A percentile compares a stretch with the other conserved stretches of the same genome.
Conservation (phyloP, 2,888 invertebrate genomes). For the Leptinotarsa haldemani region DNA sequence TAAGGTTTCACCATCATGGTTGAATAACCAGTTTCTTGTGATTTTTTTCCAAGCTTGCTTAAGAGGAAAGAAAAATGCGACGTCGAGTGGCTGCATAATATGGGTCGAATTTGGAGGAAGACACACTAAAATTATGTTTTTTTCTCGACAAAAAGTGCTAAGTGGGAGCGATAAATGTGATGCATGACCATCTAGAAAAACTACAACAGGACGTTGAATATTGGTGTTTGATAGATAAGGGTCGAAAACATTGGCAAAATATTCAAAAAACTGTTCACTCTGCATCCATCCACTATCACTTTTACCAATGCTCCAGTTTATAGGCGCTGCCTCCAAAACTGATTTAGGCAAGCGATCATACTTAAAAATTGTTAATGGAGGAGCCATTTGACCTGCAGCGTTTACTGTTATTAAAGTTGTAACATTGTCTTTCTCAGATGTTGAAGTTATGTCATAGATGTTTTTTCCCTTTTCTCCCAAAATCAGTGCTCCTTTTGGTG, state of each 20-base stretch:
- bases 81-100: not conserved
- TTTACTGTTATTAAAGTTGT: not conserved
- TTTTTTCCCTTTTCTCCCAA: not conserved
- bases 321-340: no score
- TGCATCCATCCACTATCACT: no score
- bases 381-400: not conserved
- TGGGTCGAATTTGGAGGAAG: no score
- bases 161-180: not conserved
- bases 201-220: not conserved
- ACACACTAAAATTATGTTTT: not conserved
- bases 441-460: not conserved
- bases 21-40: no score
- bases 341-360: no score
- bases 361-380: no score
- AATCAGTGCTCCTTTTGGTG: not conserved
- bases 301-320: no score
- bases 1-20: not conserved
- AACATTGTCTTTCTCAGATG: not conserved
- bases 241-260: no score
- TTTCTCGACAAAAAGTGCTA: not conserved
- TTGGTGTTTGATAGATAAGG: not conserved
- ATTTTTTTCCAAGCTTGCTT: not conserved
- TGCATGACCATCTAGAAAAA: not conserved
- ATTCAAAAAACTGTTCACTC: no score
- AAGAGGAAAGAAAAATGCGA: not conserved